phyloP scores from a whole-genome alignment of 1,140 invertebrate genomes.

The Zaprionus africanus region DNA sequence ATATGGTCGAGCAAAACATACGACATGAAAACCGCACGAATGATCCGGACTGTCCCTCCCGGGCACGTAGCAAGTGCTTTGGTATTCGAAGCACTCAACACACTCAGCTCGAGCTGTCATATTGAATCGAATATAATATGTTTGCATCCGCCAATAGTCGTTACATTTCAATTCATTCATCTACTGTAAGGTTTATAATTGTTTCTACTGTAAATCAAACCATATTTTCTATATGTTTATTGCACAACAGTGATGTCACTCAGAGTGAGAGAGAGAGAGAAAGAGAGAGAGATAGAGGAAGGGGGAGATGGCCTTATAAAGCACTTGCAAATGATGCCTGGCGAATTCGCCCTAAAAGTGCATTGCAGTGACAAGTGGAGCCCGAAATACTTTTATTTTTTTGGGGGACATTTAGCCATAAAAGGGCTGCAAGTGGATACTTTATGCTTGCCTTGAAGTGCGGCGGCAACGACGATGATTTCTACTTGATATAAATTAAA shows the following conservation, averaged over 20 bases:
- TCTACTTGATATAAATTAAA: slow-evolving; percentile 67
- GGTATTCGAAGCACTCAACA: slow-evolving; percentile 36
- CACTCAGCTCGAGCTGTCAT: slow-evolving; percentile 1
- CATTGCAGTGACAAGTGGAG: slow-evolving; percentile 52
- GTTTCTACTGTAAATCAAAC: slow-evolving; percentile 19
- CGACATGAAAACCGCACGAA: slow-evolving; percentile 7
- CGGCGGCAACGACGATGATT: slow-evolving; percentile 11
- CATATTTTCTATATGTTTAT: slow-evolving; percentile 34
- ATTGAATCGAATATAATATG: slow-evolving; percentile 2
- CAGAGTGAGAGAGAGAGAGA: not conserved
- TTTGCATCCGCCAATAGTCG: slow-evolving; percentile 37
- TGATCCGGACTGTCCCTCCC: not conserved
- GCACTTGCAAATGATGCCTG: slow-evolving; percentile 36
- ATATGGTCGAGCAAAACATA: slow-evolving; percentile 30
- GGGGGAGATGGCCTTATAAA: slow-evolving; percentile 34
- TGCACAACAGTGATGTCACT: slow-evolving; percentile 36
- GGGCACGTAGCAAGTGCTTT: slow-evolving; percentile 59
- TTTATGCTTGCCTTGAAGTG: slow-evolving; percentile 61
- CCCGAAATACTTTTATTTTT: slow-evolving; percentile 27
- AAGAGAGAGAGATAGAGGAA: not conserved
- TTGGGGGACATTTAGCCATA: slow-evolving; percentile 54
- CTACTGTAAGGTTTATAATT: slow-evolving; percentile 58
- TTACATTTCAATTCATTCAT: slow-evolving; percentile 53
- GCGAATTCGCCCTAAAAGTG: slow-evolving; percentile 62
- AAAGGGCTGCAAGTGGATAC: slow-evolving; percentile 65